phyloP scores from a whole-genome alignment of 2,113 vertebrate genomes.

The Oncorhynchus tshawytscha region DNA sequence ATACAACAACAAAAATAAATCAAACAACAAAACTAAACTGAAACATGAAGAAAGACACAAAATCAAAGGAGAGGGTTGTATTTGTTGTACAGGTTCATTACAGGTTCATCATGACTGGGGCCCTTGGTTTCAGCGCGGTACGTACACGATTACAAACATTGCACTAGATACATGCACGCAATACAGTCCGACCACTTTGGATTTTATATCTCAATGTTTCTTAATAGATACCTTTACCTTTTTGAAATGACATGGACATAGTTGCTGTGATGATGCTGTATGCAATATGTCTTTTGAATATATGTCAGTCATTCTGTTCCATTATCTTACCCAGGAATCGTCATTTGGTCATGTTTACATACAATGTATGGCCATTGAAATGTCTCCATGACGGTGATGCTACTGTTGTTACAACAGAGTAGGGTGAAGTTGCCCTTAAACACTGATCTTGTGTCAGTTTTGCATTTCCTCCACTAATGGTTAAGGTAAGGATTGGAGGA shows the following conservation, averaged over 20 bases:
- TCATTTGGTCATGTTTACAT: not conserved
- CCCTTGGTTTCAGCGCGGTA: not conserved
- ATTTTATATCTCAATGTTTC: not conserved
- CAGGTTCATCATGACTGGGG: not conserved
- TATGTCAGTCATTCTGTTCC: not conserved
- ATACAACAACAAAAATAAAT: no score
- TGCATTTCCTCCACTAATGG: no score
- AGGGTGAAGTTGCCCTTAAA: no score
- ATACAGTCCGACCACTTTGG: not conserved
- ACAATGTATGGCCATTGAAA: not conserved
- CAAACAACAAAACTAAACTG: no score
- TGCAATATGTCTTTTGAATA: not conserved
- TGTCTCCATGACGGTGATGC: not conserved
- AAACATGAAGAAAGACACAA: no score
- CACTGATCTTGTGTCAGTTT: no score
- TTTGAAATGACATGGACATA: not conserved
- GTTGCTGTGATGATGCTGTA: not conserved
- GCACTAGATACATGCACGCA: conserved; percentile 5
- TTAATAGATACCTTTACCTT: not conserved
- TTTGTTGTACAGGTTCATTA: not conserved
- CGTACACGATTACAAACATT: not conserved
- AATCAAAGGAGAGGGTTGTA: not conserved
- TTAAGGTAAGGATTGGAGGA: no score
- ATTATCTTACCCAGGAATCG: not conserved
- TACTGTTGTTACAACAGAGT: not conserved